Base-by-base conservation (phyloP, 2,797 vertebrate species). In the Spheniscus humboldti region DNA sequence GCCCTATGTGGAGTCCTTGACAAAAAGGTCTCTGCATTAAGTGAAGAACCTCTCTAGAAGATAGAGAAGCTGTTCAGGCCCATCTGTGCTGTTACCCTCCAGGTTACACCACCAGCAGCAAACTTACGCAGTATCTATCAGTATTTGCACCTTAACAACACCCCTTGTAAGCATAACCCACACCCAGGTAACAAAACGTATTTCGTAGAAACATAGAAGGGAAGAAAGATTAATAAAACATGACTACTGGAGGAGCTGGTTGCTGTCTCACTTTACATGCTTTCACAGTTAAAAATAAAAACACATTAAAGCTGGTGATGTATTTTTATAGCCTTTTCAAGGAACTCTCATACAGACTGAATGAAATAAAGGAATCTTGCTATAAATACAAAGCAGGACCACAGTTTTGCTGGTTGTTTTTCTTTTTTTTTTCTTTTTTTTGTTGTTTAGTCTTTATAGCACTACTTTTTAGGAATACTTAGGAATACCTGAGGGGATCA, bases 251-350 rank as follows among this genome's bases (percentile, higher is more conserved):
- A 94, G 48, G n/a, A 91, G 24, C 22, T 59, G 50, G 17, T 10
- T 50, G 27, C 47, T 23, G 43, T 57, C 55, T 64, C 19, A 22
- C 30, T 92, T 67, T 35, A 55, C 41, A 8, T 60, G 31, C 28
- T 91, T 85, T 80, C 62, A n/a, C 60, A 78, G 78, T 81, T 84
- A 71, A 94, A 95, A 91, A 86, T 59, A 91, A 89, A 86, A 52
- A 9, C 25, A 11, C 48, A 28, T 79, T 72, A 83, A 92, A 96
- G 15, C 15, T 62, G 33, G 57, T 76, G 57, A 86, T 90, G 18
- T 60, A 64, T 74, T 91, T 92, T 94, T 64, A 77, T 43, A 64
- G 22, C 23, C 3, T 69, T 74, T 92, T 84, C 85, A 88, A 80
- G 56, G 50, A 59, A 67, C 37, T 35, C 41, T 87, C 52, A 55